Base-by-base conservation (phyloP, 2,888 invertebrate genomes). In the Drosophila niveifrons region DNA sequence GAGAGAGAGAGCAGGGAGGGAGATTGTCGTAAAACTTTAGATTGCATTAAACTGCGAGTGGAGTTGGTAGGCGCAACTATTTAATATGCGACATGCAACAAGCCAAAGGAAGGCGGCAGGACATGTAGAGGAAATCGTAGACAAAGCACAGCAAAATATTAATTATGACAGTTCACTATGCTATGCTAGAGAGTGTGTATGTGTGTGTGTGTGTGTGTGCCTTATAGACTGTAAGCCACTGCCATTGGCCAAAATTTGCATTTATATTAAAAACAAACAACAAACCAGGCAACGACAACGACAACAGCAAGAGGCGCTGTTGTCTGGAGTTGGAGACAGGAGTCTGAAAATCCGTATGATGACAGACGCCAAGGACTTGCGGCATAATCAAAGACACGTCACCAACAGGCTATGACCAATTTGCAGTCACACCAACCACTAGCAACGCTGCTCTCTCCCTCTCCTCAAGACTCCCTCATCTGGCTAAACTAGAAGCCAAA, bases 261-360 rank as follows among this genome's bases (percentile, higher is more conserved):
- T 88, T 87, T 88, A 88, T 90, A 88, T 88, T 88, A 88, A 88
- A 88, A 88, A 90, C 83, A 83, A 83, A 82, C 83, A 83, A 75
- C 80, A 77, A 80, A 55, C 62, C 72, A n/a, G 64, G 61, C 68
- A 64, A 63, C 70, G 65, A 57, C 51, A 62, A 15, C 68, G 63
- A 61, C 51, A 64, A 15, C 68, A 66, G 61, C 39, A 62, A 69
- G 66, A 48, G 44, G 51, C 36, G 50, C 52, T 41, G 44, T 48
- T 41, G 59, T 48, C 48, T 28, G 15, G 41, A 56, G 47, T 29
- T 34, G 15, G 53, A 39, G 36, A 34, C 31, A 28, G 55, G 34
- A 58, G 50, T 50, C 74, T 44, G 52, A 58, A 74, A 65, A 52
- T 57, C 59, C 48, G 64, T 53, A 76, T 70, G 77, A 69, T 82